Conservation (phyloP, 92 coral and sea anemone species). For the Bergia sp. region DNA sequence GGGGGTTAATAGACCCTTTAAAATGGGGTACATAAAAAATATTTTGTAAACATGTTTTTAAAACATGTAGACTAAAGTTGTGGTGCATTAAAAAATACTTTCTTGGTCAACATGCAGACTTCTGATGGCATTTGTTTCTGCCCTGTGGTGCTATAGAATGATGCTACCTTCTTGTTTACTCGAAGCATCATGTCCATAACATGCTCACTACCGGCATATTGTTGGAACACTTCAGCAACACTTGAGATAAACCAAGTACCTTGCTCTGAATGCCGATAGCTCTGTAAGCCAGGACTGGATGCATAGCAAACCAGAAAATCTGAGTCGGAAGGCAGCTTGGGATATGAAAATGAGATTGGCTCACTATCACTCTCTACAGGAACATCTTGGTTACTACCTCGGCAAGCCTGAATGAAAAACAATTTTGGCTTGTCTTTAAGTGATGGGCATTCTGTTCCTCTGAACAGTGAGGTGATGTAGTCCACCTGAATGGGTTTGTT, state of each 20-base stretch:
- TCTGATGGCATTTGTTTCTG: slow-evolving; percentile 91
- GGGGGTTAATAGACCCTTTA: no score
- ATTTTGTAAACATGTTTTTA: no score
- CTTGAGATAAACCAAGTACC: slow-evolving; percentile 88
- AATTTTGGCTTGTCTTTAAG: slow-evolving; percentile 86
- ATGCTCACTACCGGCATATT: slow-evolving; percentile 64
- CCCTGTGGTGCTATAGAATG: slow-evolving; percentile 51
- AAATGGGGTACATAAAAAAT: no score
- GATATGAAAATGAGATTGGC: slow-evolving; percentile 49
- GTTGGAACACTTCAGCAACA: slow-evolving; percentile 59
- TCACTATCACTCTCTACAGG: slow-evolving; percentile 80
- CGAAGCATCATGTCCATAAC: slow-evolving; percentile 94
- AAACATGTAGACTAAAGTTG: neutral
- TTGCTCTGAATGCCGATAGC: slow-evolving; percentile 66
- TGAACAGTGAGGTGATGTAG: slow-evolving; percentile 72
- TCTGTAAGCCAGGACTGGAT: slow-evolving; percentile 76
- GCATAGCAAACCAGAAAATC: slow-evolving; percentile 90
- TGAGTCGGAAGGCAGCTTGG: slow-evolving; percentile 80
- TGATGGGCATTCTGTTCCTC: slow-evolving; percentile 64
- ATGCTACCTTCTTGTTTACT: slow-evolving; percentile 76
- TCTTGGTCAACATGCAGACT: slow-evolving; percentile 82
- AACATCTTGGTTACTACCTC: slow-evolving; percentile 66
- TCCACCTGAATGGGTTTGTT: slow-evolving; percentile 69
- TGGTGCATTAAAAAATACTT: slow-evolving; percentile 62
- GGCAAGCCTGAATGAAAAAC: slow-evolving; percentile 91